Evolutionary conservation across 2,888 invertebrate genomes (phyloP).

Genomic region (Leptothorax acervorum): DNA sequence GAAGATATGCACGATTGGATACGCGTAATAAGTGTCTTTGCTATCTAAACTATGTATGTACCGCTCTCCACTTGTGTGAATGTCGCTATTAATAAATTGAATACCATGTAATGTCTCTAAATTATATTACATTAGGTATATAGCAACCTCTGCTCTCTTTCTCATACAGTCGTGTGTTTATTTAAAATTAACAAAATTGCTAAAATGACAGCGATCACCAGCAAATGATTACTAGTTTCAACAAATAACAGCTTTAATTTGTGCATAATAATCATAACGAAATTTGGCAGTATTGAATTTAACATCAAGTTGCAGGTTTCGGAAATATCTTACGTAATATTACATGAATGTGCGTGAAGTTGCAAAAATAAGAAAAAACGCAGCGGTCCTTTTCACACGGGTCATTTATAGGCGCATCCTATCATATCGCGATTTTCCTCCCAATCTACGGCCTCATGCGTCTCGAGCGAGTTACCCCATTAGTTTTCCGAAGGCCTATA

Average conservation of each 20-base stretch:
- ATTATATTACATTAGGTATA: not conserved
- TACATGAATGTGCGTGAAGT: not conserved
- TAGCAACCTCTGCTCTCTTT: not conserved
- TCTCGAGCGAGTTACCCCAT: conserved; percentile 75
- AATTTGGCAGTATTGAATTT: not conserved
- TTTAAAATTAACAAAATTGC: not conserved
- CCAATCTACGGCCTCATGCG: conserved; percentile 1
- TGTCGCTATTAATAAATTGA: conserved; percentile 17
- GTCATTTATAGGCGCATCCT: conserved; percentile 14
- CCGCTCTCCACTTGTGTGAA: not conserved
- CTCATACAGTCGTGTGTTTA: not conserved
- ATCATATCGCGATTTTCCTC: conserved; percentile 47
- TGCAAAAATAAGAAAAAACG: not conserved
- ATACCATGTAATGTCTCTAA: not conserved
- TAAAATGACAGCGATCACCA: not conserved
- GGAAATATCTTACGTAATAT: not conserved
- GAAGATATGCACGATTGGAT: conserved; percentile 7
- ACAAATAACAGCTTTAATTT: conserved; percentile 1
- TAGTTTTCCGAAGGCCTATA: conserved; percentile 79
- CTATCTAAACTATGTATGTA: not conserved
- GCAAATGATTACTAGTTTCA: not conserved
- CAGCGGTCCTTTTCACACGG: not conserved
- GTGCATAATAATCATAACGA: not conserved
- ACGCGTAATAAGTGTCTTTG: conserved; percentile 26
- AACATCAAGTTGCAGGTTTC: not conserved